Evolutionary conservation across 1,140 invertebrate species (phyloP).

Genomic region (Procambarus clarkii): DNA sequence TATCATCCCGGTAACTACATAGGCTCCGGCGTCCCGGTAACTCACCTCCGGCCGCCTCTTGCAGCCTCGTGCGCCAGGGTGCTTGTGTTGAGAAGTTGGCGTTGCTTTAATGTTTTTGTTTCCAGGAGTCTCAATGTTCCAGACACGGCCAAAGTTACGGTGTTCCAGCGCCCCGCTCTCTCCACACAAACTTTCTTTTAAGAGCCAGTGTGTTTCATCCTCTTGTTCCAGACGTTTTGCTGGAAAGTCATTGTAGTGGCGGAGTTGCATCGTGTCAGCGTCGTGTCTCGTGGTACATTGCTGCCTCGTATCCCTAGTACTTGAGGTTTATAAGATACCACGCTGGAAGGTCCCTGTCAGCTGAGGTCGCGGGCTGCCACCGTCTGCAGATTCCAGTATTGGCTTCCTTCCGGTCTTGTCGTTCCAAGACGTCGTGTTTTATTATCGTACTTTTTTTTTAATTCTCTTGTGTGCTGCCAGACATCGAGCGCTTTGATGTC

Average conservation of each 20-base stretch:
- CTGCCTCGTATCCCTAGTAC: not conserved
- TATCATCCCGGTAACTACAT: no score
- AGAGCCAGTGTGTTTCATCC: not conserved
- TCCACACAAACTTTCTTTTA: conserved; percentile 1
- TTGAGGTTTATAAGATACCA: not conserved
- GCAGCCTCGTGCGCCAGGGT: not conserved
- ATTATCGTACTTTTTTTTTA: no score
- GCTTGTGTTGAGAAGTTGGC: not conserved
- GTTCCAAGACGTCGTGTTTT: no score
- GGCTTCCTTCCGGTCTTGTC: no score
- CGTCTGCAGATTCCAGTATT: not conserved
- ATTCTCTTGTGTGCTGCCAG: no score
- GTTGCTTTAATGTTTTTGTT: conserved; percentile 12
- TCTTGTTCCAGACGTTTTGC: conserved; percentile 12
- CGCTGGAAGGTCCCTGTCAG: not conserved
- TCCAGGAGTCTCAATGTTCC: not conserved
- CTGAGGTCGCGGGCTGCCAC: not conserved
- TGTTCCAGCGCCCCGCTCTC: not conserved
- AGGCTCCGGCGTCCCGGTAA: no score
- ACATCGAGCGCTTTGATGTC: no score
- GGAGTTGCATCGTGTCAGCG: not conserved
- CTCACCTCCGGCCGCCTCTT: no score
- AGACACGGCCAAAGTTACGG: not conserved
- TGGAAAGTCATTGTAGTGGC: not conserved
- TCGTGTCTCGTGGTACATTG: not conserved